phyloP scores from a whole-genome alignment of 23 tunicate genomes.

The Halocynthia aurantium region DNA sequence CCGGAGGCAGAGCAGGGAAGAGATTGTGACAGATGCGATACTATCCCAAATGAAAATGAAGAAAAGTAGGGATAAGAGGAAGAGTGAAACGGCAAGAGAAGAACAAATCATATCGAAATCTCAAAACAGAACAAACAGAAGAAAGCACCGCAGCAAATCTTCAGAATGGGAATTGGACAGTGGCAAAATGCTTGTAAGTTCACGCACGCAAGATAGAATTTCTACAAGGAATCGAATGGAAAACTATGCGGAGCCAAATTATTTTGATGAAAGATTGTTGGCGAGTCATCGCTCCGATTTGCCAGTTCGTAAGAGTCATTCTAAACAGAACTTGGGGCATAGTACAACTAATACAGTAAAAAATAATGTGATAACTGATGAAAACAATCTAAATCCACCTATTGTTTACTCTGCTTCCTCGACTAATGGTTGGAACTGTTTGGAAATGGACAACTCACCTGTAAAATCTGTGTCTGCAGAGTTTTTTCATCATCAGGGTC shows the following conservation, averaged over 20 bases:
- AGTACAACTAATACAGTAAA: too few relatives aligned
- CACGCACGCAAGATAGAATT: neutral
- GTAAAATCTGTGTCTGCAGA: neutral
- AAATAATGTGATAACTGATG: too few relatives aligned
- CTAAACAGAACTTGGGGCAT: too few relatives aligned
- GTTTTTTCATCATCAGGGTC: neutral
- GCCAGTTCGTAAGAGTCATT: too few relatives aligned
- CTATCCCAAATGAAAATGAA: slow-evolving; percentile 16
- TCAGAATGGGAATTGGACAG: neutral
- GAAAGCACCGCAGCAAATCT: too few relatives aligned
- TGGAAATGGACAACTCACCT: neutral
- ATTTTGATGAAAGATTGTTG: too few relatives aligned
- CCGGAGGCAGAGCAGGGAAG: slow-evolving; percentile 20
- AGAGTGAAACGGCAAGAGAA: neutral
- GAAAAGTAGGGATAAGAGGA: neutral
- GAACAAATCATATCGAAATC: neutral
- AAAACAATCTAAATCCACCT: too few relatives aligned
- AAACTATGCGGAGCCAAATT: too few relatives aligned
- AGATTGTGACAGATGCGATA: slow-evolving; percentile 19
- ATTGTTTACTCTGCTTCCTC: neutral
- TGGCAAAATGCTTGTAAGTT: slow-evolving; percentile 1
- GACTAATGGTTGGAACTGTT: neutral
- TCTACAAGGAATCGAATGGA: neutral
- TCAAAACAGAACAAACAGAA: neutral
- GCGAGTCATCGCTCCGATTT: too few relatives aligned